Base-by-base conservation (phyloP, 2,888 invertebrate genomes). In the Pachymerium ferrugineum region DNA sequence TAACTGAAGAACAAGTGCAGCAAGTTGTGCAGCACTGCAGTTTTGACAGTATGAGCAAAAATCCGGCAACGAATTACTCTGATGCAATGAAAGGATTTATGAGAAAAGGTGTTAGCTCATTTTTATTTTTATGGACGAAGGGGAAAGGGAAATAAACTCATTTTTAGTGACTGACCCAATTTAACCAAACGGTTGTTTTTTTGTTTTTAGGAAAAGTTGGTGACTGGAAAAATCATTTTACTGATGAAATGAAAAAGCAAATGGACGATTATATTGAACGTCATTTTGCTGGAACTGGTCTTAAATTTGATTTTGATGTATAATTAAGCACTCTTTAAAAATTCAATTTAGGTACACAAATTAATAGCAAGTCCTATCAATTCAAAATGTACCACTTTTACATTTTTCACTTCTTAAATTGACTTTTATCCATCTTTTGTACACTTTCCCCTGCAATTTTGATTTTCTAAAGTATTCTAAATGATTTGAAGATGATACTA, bases 1-100 rank as follows among this genome's bases (percentile, higher is more conserved):
- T 91, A 16, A 86, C 86, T 0, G 88, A 90, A 0, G 86, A 87
- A 4, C 87, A 93, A 79, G 84, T 93, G 0, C 83, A 86, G 0
- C 82, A 84, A n/a, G 85, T 94, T 0, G 87, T 87, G 75, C 87
- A 90, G 1, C 90, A 93, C 80, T 86, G 72, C 54, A 72, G 29
- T 19, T 72, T 72, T n/a, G 72, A 29, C 25, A 72, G n/a, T 6
- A 72, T 72, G 72, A 47, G 22, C 8, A 28, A 28, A 4, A 72
- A 54, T 16, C 47, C 54, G 19, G n/a, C 5, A 14, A 72, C 72
- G 19, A 72, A 72, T 54, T 31, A 72, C 10, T 28, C 14, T 12
- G 3, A 28, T 3, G 10, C 14, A n/a, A 3, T 70, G 10, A 14
- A 25, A 14, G 71, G 28, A 22, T 72, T 72, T 16, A 47, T 72